Evolutionary conservation across 2,888 invertebrate genomes (phyloP).

Genomic region (Temnothorax rugatulus): DNA sequence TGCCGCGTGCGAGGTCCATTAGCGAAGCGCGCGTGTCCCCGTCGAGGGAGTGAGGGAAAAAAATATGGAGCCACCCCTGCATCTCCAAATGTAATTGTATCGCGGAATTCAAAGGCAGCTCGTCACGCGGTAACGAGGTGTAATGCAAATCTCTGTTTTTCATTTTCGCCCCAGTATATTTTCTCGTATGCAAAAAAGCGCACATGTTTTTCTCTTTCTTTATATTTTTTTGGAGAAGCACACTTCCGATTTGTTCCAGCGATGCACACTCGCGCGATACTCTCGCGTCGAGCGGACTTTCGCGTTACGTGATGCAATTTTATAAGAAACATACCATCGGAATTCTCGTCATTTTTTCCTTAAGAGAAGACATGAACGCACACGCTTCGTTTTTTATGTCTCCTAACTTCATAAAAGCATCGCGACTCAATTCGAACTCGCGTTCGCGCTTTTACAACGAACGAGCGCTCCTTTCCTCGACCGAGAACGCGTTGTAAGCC

Average conservation of each 20-base stretch:
- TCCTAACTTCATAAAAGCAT: neutral
- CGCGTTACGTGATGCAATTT: neutral
- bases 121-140: constrained; percentile 45
- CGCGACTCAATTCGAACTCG: neutral
- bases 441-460: neutral
- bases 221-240: neutral
- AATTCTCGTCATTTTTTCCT: neutral
- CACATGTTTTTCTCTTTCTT: neutral
- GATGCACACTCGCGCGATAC: neutral
- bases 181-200: neutral
- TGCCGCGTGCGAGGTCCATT: constrained; percentile 43
- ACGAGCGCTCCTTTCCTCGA: neutral
- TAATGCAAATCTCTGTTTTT: constrained; percentile 46
- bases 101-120: constrained; percentile 49
- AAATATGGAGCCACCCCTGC: constrained; percentile 22
- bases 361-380: neutral
- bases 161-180: neutral
- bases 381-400: too few species aligned
- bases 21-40: constrained; percentile 19
- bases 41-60: neutral
- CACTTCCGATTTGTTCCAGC: neutral
- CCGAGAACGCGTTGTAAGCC: constrained; percentile 7
- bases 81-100: constrained; percentile 40
- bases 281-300: neutral
- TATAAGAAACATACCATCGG: neutral